Base-by-base conservation (phyloP, 2,888 invertebrate genomes). In the Caenorhabditis sulstoni region DNA sequence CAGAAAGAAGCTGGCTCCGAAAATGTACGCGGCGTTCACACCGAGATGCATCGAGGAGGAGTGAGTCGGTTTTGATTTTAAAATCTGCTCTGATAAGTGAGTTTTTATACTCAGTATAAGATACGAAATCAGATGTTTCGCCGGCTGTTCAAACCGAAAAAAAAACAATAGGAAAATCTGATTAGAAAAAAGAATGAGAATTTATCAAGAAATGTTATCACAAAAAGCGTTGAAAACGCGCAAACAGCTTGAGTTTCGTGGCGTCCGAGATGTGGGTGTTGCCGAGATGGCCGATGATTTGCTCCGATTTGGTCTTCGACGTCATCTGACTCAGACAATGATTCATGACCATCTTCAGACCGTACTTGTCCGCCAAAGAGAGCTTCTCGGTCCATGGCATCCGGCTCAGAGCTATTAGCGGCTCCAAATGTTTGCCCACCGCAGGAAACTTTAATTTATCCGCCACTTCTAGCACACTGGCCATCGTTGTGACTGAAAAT, bases 1-100 rank as follows among this genome's bases (percentile, higher is more conserved):
- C 37, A 71, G 81, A 39, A 82, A 85, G 62, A 68, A 83, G 22
- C 67, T 86, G 47, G 74, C 87, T 0, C 88, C 86, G 0, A 65
- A 81, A 16, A 68, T 81, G 55, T 82, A 78, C 55, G 79, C 81
- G 9, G 74, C 74, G 9, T 71, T 79, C 14, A 62, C 73, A n/a
- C 75, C 65, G 45, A 65, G 79, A 41, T 79, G 79, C 47, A 47
- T 73, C 12, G 79, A 79, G 44, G 79, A 79, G 29, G 79, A 79
- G 79, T 79, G 35, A 61, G 66, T 70, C 39, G 18, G 11, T 37
- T 39, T 47, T 23, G 11, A 14, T 2, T 22, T 8, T 37, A 7
- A 29, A 29, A 3, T 5, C 4, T 29, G 7, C 29, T 5, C 7
- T 29, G 3, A 29, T 5, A 3, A 29, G 29, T 7, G 29, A 3